Evolutionary conservation across 1,140 invertebrate species (phyloP), one percentile per base, ranked within the genome.

Genomic region (Linepithema humile): DNA sequence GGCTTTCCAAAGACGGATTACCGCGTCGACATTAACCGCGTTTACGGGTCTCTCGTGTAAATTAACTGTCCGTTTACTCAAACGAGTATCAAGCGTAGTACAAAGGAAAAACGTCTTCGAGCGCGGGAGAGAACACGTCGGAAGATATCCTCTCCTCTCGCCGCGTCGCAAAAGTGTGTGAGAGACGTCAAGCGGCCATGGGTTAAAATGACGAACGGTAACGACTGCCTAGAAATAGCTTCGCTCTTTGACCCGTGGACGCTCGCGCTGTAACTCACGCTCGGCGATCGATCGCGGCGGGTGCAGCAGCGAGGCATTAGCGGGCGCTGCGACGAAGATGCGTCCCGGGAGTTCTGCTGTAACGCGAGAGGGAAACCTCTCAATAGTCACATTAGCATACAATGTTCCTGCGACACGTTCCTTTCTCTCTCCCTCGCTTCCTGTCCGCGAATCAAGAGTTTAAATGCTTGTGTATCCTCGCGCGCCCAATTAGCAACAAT

Each of bases 301-400:
- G 20, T n/a, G 7, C 38, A 29, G 3, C 17, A 9, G 43, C 12
- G n/a, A 23, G 26, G 45, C 29, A 55, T 20, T 50, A 55, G 57
- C 64, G 59, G 15, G 60, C 38, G 23, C 26, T 23, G 73, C 72
- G 43, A 77, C 74, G 60, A 32, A 35, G 45, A 60, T 75, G 72
- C 59, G 50, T 26, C 48, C 40, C 55, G 29, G 38, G 57, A 3
- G 23, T 17, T 29, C 20, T 15, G 32, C 38, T 12, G 32, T 0
- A 32, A 2, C n/a, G 20, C 38, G 26, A 15, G 29, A 60, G 48
- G 45, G 64, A 80, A 62, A 69, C 64, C 48, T 53, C 43, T 53
- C 82, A 45, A 77, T 75, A 23, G 59, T 3, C 70, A 9, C 62
- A 83, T 83, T 83, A 83, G 60, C 82, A 83, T 83, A 83, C 82